Percentiles rank a stretch among this genome's conserved stretches.
Conservation (phyloP, 2,113 vertebrate genomes). For the Apodemus speciosus region DNA sequence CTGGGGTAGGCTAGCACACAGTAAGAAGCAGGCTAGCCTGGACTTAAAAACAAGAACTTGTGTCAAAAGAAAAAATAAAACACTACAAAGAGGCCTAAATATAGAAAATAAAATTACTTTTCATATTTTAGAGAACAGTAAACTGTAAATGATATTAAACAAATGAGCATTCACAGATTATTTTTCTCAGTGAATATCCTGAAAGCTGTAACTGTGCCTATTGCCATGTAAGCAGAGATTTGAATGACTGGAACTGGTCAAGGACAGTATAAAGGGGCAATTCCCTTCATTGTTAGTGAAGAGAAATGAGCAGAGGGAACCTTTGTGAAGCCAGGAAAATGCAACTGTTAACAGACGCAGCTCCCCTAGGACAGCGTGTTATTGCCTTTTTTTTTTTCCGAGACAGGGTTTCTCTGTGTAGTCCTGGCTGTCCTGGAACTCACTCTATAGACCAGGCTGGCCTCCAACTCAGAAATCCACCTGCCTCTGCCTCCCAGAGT, state of each 20-base stretch:
- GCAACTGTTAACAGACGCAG: background rate
- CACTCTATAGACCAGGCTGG: no score
- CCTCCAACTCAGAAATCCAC: no score
- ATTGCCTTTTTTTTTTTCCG: no score
- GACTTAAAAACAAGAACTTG: background rate
- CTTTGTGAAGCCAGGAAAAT: background rate
- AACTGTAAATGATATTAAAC: background rate
- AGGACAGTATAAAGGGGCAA: background rate
- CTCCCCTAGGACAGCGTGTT: background rate
- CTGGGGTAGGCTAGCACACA: background rate
- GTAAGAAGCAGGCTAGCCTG: background rate
- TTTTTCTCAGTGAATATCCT: background rate
- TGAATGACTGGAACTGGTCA: background rate
- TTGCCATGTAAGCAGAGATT: background rate
- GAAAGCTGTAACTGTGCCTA: background rate
- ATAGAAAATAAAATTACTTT: background rate
- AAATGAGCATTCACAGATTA: background rate
- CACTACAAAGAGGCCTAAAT: background rate
- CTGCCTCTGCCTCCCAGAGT: no score
- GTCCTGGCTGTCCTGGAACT: no score
- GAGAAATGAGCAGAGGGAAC: background rate
- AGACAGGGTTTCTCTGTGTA: no score
- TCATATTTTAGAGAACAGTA: background rate
- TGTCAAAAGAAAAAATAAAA: background rate
- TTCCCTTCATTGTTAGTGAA: background rate